Evolutionary conservation across 2,888 invertebrate genomes (phyloP).

Genomic region (Philereme vetulata): DNA sequence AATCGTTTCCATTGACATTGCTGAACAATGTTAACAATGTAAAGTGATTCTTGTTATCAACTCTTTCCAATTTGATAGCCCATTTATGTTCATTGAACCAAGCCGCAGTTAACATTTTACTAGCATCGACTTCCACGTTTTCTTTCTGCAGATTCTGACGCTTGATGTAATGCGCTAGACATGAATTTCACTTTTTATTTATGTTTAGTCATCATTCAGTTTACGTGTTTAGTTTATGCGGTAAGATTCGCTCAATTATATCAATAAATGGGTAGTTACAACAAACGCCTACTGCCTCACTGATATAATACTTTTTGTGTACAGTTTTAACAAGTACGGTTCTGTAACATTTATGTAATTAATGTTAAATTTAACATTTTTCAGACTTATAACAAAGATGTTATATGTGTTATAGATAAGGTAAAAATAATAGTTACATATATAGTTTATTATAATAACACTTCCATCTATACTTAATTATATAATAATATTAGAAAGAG

Average conservation of each 20-base stretch:
- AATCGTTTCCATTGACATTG: slow-evolving; percentile 11
- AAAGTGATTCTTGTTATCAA: slow-evolving; percentile 28
- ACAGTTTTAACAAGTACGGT: slow-evolving; percentile 9
- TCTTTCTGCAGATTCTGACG: slow-evolving; percentile 46
- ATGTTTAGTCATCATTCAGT: slow-evolving; percentile 55
- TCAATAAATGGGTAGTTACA: slow-evolving; percentile 16
- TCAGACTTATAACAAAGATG: slow-evolving; percentile 68
- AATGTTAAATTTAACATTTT: slow-evolving; percentile 34
- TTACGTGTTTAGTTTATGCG: slow-evolving; percentile 53
- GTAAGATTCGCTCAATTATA: slow-evolving; percentile 52
- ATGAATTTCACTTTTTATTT: slow-evolving; percentile 64
- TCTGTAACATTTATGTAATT: not conserved
- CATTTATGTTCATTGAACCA: slow-evolving; percentile 58
- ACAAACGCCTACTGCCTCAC: slow-evolving; percentile 22
- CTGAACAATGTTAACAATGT: slow-evolving; percentile 4
- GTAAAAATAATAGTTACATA: too few species aligned
- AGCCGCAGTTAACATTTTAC: slow-evolving; percentile 56
- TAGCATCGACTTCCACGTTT: slow-evolving; percentile 46
- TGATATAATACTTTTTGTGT: slow-evolving; percentile 14
- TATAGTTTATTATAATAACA: too few species aligned
- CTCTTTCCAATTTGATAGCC: slow-evolving; percentile 51
- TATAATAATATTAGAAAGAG: too few species aligned
- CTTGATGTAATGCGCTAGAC: slow-evolving; percentile 58
- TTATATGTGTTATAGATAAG: slow-evolving; percentile 64
- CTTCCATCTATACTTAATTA: too few species aligned